Evolutionary conservation across 2,113 vertebrate genomes (phyloP).

Genomic region (Pseudorectes ferrugineus): DNA sequence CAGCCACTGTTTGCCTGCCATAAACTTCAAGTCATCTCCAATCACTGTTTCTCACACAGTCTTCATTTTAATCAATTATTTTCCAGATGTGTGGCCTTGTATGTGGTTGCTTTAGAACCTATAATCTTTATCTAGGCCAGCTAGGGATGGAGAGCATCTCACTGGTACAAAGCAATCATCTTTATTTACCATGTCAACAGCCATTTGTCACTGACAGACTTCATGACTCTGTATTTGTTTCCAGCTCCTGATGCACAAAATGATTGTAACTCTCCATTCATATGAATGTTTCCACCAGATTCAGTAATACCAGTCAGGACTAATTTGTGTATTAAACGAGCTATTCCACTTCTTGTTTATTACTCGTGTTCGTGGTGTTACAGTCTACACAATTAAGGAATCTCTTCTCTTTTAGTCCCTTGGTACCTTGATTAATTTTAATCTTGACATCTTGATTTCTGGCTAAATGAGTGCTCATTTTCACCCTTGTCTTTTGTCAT

Average conservation of each 20-base stretch:
- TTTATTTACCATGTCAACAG: conserved; percentile 4
- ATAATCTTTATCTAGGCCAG: background rate
- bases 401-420: conserved; percentile 55
- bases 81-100: background rate
- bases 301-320: background rate
- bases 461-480: conserved; percentile 68
- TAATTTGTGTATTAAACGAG: conserved; percentile 37
- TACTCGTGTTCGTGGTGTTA: background rate
- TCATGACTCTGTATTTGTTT: background rate
- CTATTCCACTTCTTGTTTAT: conserved; percentile 54
- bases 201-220: conserved; percentile 20
- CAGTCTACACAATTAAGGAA: conserved; percentile 58
- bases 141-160: background rate
- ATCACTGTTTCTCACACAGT: background rate
- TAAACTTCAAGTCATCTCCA: background rate
- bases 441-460: conserved; percentile 69
- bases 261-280: background rate
- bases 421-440: conserved; percentile 67
- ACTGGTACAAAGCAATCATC: background rate
- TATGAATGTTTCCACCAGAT: background rate
- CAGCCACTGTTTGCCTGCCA: background rate
- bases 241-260: background rate
- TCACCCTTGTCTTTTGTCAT: conserved; percentile 67
- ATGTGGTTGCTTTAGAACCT: background rate
- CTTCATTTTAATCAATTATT: background rate